Evolutionary conservation across 30 jellyfish, hydroid and myxozoan species (phyloP), one percentile per base, ranked within the genome.

Genomic region (Aurelia coerulea): DNA sequence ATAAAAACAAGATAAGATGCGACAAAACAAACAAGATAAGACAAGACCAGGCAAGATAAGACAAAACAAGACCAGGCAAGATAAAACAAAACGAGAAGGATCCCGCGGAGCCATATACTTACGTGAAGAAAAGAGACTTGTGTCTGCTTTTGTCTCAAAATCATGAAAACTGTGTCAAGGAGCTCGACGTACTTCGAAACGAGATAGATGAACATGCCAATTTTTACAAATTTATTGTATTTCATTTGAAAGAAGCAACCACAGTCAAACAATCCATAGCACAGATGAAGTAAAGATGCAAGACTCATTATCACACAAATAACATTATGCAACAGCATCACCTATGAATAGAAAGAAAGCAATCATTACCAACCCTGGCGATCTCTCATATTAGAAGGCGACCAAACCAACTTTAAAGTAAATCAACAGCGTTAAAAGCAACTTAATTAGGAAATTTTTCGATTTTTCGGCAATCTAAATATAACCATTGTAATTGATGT

Each of bases 81-180:
- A 3, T 9, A 39, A 39, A 39, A 9, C 51, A 39, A 39, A 9
- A 39, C 51, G 8, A 39, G 51, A 39, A 39, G 6, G 6, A 39
- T 39, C 6, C 51, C 6, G 4, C 51, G 51, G 51, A 39, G 29
- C 51, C 51, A 2, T 39, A 3, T 39, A 82, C 97, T 88, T 87
- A 92, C 98, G 75, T 92, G 98, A 46, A 92, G 60, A 70, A 80
- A 92, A 29, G 98, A 79, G 14, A 92, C 87, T 42, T 92, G 98
- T 64, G 97, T 49, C 62, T 92, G 87, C 77, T 87, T 92, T 88
- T 92, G 98, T 52, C 98, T 73, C 60, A 92, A 51, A 35, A 92
- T 75, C 98, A 92, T 92, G 80, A 92, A 86, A 16, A 92, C 88
- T 17, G 98, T 92, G 62, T 92, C 98, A n/a, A 92, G 88, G 15